phyloP scores from a whole-genome alignment of 1,140 invertebrate genomes.

The Nasonia giraulti region DNA sequence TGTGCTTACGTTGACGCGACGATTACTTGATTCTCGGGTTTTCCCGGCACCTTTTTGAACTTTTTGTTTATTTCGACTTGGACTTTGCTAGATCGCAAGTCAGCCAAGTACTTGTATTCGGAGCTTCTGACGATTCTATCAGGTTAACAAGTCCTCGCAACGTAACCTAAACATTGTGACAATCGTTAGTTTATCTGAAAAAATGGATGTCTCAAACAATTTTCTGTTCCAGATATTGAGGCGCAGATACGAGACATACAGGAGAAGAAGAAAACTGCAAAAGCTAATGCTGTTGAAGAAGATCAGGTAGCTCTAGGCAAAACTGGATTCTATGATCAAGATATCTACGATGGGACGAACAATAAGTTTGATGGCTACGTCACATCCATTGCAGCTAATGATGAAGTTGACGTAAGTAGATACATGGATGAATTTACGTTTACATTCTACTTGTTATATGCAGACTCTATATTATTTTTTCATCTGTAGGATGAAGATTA shows the following conservation, averaged over 20 bases:
- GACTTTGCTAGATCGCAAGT: no score
- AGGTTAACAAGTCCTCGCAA: no score
- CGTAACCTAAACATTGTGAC: no score
- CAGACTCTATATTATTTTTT: background rate
- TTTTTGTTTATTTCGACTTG: no score
- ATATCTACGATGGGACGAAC: slow-evolving; percentile 91
- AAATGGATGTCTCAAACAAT: background rate
- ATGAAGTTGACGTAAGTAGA: slow-evolving; percentile 85
- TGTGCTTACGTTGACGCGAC: background rate
- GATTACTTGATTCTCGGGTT: no score
- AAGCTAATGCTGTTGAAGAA: slow-evolving; percentile 77
- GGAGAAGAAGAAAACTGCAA: slow-evolving; percentile 87
- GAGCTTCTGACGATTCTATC: no score
- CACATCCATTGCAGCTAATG: slow-evolving; percentile 95
- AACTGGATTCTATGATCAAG: slow-evolving; percentile 92
- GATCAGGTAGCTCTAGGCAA: slow-evolving; percentile 92
- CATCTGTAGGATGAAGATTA: slow-evolving; percentile 88
- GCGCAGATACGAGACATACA: slow-evolving; percentile 94
- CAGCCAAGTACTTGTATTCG: no score
- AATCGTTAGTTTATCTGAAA: background rate
- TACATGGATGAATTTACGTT: slow-evolving; percentile 1
- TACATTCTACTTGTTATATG: background rate
- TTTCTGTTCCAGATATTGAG: slow-evolving; percentile 88
- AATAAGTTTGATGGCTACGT: slow-evolving; percentile 95
- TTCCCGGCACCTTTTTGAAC: no score